A percentile compares a stretch with the other conserved stretches of the same genome.
Conservation (phyloP, 1,140 invertebrate genomes). For the Caenorhabditis brenneri region DNA sequence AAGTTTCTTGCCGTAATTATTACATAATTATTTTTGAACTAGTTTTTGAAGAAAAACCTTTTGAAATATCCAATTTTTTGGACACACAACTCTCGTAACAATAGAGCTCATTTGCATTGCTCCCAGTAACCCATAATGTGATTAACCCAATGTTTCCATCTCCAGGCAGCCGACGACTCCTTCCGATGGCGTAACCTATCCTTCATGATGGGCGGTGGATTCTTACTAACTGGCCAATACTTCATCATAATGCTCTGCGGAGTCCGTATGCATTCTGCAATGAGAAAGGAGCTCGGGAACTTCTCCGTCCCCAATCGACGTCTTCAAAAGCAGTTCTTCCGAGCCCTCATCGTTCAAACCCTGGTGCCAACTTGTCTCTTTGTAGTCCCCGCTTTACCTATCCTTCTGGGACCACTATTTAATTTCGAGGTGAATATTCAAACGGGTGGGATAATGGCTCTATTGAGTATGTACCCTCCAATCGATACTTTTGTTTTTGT, state of each 20-base stretch:
- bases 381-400: not conserved
- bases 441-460: not conserved
- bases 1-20: not conserved
- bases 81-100: no score
- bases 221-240: not conserved
- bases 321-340: slow-evolving; percentile 9
- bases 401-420: not conserved
- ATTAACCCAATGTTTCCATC: not conserved
- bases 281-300: not conserved
- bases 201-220: slow-evolving; percentile 5
- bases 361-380: not conserved
- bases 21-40: not conserved
- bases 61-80: no score
- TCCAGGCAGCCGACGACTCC: not conserved
- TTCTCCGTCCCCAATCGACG: not conserved
- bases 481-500: slow-evolving; percentile 11
- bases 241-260: not conserved
- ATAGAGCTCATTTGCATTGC: no score
- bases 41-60: not conserved
- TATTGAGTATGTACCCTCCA: not conserved
- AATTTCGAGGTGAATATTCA: not conserved
- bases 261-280: not conserved
- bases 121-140: not conserved
- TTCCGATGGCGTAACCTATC: not conserved
- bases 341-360: not conserved